Evolutionary conservation across 2,888 invertebrate species (phyloP), one percentile per base, ranked within the genome.

Genomic region (Apocheima hispidaria): DNA sequence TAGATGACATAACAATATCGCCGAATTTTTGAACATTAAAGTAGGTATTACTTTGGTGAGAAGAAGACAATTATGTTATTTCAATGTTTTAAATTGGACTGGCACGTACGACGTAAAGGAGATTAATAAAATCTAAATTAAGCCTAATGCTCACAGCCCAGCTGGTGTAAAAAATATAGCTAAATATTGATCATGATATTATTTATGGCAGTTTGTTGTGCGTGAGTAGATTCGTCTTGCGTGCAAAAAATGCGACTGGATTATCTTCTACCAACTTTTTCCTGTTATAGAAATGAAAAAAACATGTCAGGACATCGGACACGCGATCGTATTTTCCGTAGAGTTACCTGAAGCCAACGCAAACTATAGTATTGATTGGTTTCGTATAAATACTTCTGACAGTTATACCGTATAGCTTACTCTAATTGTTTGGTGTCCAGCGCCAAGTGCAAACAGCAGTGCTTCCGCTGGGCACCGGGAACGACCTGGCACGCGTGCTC

Each of bases 381-480:
- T 33, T 12, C 33, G 30, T 30, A n/a, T n/a, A 12, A 30, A 30
- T 30, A 10, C n/a, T 35, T 35, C 14, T 14, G 14, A 14, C 3
- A 12, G 30, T 2, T 10, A 30, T 10, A 30, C 14, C 4, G 35
- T 3, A 6, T 35, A 36, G 5, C 6, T 38, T 6, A 1, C 9
- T 26, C 20, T 16, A 23, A 20, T 21, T 20, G 41, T 44, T 26
- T 56, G 20, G 4, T 14, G 0, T 33, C 4, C 57, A 97, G 97
- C 96, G 96, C 83, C 97, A 97, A 93, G 98, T 98, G 68, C 98
- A 98, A 89, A 96, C 99, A 21, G 99, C 98, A 20, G 98, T 99
- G 2, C 93, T 99, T 63, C 99, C 99, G 0, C 92, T 99, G 73
- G 99, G 99, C 38, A 99, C 99, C 0, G 99, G 99, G 49, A 99